Conservation (phyloP, 2,797 vertebrate genomes). For the Enteromius mattozi region DNA sequence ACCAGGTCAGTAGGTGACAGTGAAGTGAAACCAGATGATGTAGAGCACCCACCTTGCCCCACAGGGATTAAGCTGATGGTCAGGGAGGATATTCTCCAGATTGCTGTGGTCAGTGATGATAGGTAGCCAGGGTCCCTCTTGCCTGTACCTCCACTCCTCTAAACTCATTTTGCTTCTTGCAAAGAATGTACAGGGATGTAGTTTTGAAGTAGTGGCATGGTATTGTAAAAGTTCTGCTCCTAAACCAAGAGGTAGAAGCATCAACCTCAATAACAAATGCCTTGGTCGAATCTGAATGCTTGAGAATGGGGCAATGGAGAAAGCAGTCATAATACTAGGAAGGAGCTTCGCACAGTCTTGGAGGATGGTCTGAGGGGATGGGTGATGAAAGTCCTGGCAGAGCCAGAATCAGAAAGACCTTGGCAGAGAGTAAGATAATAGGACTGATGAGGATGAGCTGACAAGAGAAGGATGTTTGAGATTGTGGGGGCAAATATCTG, state of each 20-base stretch:
- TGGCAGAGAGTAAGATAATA: not conserved
- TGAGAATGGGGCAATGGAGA: not conserved
- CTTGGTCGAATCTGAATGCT: not conserved
- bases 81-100: not conserved
- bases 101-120: not conserved
- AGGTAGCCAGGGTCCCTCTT: not conserved
- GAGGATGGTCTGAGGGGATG: too few species aligned
- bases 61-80: not conserved
- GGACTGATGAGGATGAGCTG: not conserved
- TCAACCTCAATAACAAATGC: not conserved
- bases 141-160: not conserved
- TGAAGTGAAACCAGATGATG: not conserved
- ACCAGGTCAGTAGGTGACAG: not conserved
- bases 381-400: not conserved
- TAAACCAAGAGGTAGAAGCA: not conserved
- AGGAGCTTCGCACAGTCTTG: not conserved
- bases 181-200: too few species aligned
- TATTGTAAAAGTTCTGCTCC: not conserved
- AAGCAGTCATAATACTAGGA: not conserved
- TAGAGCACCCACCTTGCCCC: not conserved
- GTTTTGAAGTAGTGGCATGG: not conserved
- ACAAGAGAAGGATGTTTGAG: not conserved
- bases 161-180: not conserved
- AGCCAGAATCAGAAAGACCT: not conserved
- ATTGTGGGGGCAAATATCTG: not conserved